Evolutionary conservation across 2,113 vertebrate species (phyloP).

Genomic region (Pelmatolapia mariae): DNA sequence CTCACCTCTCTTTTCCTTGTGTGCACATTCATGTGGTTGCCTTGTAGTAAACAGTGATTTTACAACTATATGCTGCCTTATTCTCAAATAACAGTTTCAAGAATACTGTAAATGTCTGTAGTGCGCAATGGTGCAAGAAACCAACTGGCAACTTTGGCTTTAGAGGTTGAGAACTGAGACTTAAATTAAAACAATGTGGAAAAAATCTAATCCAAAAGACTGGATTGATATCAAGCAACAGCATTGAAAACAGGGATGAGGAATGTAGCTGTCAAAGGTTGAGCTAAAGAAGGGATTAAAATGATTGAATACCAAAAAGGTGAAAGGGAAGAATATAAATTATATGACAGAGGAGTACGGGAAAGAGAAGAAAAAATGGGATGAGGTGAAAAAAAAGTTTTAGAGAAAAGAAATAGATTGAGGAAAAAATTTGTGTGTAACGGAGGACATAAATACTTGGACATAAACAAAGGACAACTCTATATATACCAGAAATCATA

Average conservation of each 20-base stretch:
- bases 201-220: background rate
- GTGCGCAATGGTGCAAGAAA: background rate
- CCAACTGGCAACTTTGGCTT: background rate
- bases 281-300: background rate
- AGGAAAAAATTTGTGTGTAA: background rate
- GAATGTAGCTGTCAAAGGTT: background rate
- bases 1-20: background rate
- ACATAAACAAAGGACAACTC: background rate
- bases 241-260: rapidly evolving
- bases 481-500: background rate
- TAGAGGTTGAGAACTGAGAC: background rate
- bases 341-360: background rate
- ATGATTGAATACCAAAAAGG: background rate
- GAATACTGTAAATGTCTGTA: background rate
- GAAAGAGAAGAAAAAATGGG: background rate
- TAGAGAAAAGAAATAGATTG: background rate
- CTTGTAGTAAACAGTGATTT: background rate
- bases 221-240: background rate
- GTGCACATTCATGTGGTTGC: background rate
- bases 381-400: background rate
- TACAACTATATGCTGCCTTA: background rate
- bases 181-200: background rate
- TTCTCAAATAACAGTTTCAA: background rate
- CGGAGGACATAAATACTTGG: background rate
- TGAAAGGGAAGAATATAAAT: background rate